Percentiles rank a stretch among this genome's conserved stretches.
Conservation (phyloP, 2,113 vertebrate genomes). For the Rhombomys opimus region DNA sequence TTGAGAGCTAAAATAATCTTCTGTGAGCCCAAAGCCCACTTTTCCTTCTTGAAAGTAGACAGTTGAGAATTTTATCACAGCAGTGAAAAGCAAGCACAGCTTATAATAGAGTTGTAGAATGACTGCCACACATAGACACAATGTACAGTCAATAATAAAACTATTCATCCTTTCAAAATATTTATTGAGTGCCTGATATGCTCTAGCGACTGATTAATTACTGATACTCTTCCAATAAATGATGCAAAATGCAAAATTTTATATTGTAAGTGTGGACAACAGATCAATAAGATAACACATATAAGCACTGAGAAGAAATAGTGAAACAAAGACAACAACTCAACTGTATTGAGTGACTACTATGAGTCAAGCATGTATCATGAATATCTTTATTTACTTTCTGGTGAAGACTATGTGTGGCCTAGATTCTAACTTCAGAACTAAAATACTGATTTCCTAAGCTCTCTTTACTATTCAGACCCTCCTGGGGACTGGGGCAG, state of each 20-base stretch:
- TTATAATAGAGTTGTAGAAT: neutral
- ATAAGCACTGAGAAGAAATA: neutral
- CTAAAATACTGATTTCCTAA: neutral
- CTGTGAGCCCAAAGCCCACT: neutral
- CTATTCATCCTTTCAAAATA: neutral
- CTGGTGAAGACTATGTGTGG: rapidly evolving
- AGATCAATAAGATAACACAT: neutral
- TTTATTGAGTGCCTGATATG: neutral
- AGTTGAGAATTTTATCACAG: neutral
- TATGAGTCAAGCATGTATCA: neutral
- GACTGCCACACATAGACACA: neutral
- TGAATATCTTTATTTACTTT: neutral
- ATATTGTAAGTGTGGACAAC: neutral
- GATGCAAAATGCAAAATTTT: neutral
- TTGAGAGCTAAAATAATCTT: neutral
- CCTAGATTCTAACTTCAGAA: neutral
- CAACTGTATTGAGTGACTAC: neutral
- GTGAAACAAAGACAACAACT: neutral
- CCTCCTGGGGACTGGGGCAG: rapidly evolving
- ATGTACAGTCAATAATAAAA: neutral
- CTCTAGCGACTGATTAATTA: neutral
- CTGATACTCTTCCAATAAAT: neutral
- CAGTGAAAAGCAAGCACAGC: neutral
- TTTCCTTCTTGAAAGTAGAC: neutral
- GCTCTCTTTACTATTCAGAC: neutral